Evolutionary conservation across 2,113 vertebrate species (phyloP), one percentile per base, ranked within the genome.

Genomic region (Macaca nemestrina): DNA sequence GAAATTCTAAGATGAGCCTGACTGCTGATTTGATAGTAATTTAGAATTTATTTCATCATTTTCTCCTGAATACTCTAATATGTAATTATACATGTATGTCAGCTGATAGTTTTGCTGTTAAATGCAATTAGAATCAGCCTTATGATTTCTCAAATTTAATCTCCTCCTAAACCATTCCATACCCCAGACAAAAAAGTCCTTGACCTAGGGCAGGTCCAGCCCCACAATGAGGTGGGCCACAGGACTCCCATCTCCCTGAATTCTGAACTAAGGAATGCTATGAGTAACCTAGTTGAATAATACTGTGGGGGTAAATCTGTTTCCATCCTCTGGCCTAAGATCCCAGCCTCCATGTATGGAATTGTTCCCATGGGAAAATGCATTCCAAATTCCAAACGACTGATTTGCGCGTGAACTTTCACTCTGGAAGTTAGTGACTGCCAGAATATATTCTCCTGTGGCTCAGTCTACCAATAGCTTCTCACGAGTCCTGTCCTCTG

Each of bases 311-410:
- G 59, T 12, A 73, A 92, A 57, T 40, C 80, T 20, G 20, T 7
- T 75, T 92, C 75, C 38, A 35, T 75, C 13, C 79, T 48, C 45
- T 50, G 57, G 52, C 48, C 67, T 50, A 38, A 67, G 61, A 97
- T 93, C 20, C 48, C 23, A 35, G 52, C 27, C 48, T 93, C 75
- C 68, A 68, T 92, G 43, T 93, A 93, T 0, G 23, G 86, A 38
- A n/a, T 61, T 50, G 76, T 79, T 90, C 75, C 87, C 88, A 22
- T 25, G 90, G 93, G 94, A 96, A 86, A 78, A 92, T 5, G 30
- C 76, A 84, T 95, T 95, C 93, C 92, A 81, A 57, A 95, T 93
- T 96, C 95, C 90, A 80, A 52, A 90, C 67, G 8, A 72, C 50
- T n/a, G 84, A 75, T 88, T 61, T 78, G 83, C 35, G 48, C 45